Base-by-base conservation (phyloP, 2,797 vertebrate species). In the Etheostoma perlongum region DNA sequence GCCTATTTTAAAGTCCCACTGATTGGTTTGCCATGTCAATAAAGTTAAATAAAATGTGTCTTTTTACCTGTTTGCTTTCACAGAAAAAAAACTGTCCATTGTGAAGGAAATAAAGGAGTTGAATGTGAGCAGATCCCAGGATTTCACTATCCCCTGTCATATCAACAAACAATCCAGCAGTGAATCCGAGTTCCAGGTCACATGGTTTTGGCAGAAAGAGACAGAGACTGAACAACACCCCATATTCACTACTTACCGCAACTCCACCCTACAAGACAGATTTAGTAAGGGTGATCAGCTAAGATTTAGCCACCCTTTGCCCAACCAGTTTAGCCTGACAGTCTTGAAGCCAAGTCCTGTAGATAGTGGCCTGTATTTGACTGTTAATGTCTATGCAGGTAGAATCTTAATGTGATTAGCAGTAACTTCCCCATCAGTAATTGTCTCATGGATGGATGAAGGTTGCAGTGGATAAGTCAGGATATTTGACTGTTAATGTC, bases 341-440 rank as follows among this genome's bases (percentile, higher is more conserved):
- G 46, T 95, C 4, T 14, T 49, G 1, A 76, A 61, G 0, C 74
- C 84, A 2, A 15, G 5, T 2, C 59, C 61, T 0, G 3, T 58
- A 0, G 92, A 96, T 6, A 53, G 54, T n/a, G 96, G 96, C 12
- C n/a, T 4, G 4, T 98, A 96, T 77, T n/a, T n/a, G n/a, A n/a
- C n/a, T n/a, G n/a, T n/a, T n/a, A n/a, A n/a, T n/a, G n/a, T n/a
- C n/a, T n/a, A n/a, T n/a, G n/a, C n/a, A n/a, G n/a, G n/a, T n/a
- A n/a, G n/a, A n/a, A n/a, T n/a, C n/a, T n/a, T n/a, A n/a, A n/a
- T n/a, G n/a, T n/a, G n/a, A n/a, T n/a, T n/a, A n/a, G n/a, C n/a
- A n/a, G n/a, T n/a, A n/a, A n/a, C n/a, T n/a, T n/a, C n/a, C n/a
- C n/a, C n/a, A n/a, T n/a, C n/a, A n/a, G n/a, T n/a, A n/a, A n/a